These are phyloP conservation scores for Zaprionus tsacasi DNA, from an alignment of 1,140 invertebrate species.

Conservation along the genomic window DNA sequence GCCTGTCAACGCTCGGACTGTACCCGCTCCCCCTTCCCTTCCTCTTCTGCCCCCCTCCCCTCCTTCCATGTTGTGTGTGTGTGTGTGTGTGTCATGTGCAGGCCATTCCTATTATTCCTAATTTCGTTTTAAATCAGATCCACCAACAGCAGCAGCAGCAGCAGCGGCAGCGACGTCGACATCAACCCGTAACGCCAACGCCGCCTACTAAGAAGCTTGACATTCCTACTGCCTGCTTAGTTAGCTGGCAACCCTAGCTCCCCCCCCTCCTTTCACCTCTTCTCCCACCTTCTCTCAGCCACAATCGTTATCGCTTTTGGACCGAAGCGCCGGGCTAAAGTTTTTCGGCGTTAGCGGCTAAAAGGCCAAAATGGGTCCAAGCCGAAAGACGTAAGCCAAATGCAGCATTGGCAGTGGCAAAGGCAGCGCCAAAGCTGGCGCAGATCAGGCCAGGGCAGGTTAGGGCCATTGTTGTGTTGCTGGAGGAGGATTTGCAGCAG, in stretches of 20 bases:
- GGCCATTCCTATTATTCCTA: constrained; percentile 82
- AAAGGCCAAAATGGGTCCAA: constrained; percentile 48
- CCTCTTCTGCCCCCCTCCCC: neutral
- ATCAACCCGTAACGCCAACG: constrained; percentile 44
- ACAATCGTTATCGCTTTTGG: constrained; percentile 40
- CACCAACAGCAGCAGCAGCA: constrained; percentile 23
- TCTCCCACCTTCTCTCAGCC: neutral
- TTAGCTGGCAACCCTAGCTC: neutral
- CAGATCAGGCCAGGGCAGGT: constrained; percentile 51
- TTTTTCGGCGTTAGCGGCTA: constrained; percentile 24
- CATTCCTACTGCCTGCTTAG: constrained; percentile 48
- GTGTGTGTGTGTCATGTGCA: constrained; percentile 72
- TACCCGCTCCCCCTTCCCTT: neutral
- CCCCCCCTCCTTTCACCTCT: neutral
- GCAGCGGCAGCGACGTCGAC: constrained; percentile 3
- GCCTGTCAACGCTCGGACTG: constrained; percentile 73
- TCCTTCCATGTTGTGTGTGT: constrained; percentile 28
- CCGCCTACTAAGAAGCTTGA: constrained; percentile 49
- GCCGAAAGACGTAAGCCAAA: constrained; percentile 22
- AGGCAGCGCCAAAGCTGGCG: constrained; percentile 35
- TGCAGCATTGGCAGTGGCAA: neutral
- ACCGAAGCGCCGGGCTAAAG: constrained; percentile 43
- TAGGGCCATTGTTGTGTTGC: constrained; percentile 52
- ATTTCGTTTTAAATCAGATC: constrained; percentile 84
- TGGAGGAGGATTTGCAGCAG: constrained; percentile 32